Conservation (phyloP, 2,888 invertebrate species). For the Philhelius pedissequus region DNA sequence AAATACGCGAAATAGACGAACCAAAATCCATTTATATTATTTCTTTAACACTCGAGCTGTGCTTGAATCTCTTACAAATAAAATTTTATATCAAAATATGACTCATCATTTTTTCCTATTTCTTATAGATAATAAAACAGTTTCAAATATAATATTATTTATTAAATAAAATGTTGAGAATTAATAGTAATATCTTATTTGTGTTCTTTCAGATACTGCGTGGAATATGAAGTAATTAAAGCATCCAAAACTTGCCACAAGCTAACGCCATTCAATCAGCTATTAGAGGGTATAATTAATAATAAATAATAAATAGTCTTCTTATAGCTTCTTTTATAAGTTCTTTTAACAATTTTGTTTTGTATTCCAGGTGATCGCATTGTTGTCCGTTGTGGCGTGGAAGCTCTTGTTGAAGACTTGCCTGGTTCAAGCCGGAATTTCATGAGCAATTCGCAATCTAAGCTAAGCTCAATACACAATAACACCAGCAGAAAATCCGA, state of each 20-base stretch:
- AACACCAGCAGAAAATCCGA: constrained; percentile 63
- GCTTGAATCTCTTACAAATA: no score
- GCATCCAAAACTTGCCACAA: constrained; percentile 90
- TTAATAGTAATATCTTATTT: background rate
- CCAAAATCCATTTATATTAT: no score
- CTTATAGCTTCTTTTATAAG: constrained; percentile 55
- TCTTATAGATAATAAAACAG: no score
- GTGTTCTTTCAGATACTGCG: constrained; percentile 87
- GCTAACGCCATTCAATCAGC: constrained; percentile 85
- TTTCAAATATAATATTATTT: background rate
- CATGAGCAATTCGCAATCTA: constrained; percentile 14
- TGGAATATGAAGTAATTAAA: constrained; percentile 90
- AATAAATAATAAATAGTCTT: no score
- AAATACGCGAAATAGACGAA: no score
- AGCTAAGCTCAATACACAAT: background rate
- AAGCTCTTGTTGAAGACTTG: constrained; percentile 83
- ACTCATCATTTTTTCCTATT: no score
- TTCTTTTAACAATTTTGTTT: background rate
- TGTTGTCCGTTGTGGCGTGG: constrained; percentile 90
- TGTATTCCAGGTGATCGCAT: constrained; percentile 84
- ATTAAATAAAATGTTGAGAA: background rate
- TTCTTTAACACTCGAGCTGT: no score
- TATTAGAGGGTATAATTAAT: constrained; percentile 86
- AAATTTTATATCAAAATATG: no score
- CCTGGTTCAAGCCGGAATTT: constrained; percentile 5